Base-by-base conservation (phyloP, 1,140 invertebrate genomes). In the Pantala flavescens region DNA sequence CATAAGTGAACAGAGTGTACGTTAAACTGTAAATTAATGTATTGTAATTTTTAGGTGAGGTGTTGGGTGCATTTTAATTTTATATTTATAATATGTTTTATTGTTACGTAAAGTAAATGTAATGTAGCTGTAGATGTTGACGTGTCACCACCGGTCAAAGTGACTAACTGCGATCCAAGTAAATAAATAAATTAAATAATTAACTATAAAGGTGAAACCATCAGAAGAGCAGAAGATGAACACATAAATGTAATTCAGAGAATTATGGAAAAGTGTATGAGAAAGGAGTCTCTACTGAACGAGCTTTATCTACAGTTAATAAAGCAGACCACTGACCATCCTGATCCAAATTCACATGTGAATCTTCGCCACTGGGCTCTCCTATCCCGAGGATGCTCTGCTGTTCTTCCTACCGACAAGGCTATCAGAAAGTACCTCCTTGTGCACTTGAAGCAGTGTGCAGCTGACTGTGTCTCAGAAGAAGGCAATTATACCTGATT, bases 401-500 rank as follows among this genome's bases (percentile, higher is more conserved):
- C 96, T 0, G 90, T 96, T 73, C 82, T 95, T 23, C 96, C 96
- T 49, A 89, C 92, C 0, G 90, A 93, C 78, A 91, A 93, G 80
- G 85, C 90, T 0, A 87, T 97, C 75, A 86, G 94, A 49, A 91
- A 95, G 75, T 95, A 97, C 83, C 85, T 98, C n/a, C 90, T 96
- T 24, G 89, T 93, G 12, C 96, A 98, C 84, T 84, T 98, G 72
- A 91, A 95, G 77, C 88, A 93, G 78, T 95, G 95, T 80, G 89
- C 92, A 28, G 90, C 92, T 72, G 95, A 97, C 82, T 91, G 90
- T 77, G 90, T 96, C 21, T 93, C 93, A 0, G 95, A 98, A 81
- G 96, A 98, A 81, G 96, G 95, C 7, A 95, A 96, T 84, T 98
- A 94, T 83, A 95, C 96, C 9, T 84, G 95, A 78, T 96, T 97